Evolutionary conservation across 2,797 vertebrate genomes (phyloP).

Genomic region (Sciurus vulgaris): DNA sequence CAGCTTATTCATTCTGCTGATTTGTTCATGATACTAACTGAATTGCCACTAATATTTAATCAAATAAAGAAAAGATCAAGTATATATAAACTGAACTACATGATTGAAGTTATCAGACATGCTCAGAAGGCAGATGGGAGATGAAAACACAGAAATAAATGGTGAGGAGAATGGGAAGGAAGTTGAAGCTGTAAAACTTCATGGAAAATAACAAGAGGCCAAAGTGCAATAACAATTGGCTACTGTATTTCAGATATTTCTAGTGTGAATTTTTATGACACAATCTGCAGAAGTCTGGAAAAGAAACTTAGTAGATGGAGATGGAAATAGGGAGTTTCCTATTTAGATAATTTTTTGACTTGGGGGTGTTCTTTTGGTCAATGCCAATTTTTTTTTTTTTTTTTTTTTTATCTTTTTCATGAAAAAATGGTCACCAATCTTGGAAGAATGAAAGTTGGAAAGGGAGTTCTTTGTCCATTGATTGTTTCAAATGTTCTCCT

Average conservation of each 20-base stretch:
- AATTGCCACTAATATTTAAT: constrained; percentile 54
- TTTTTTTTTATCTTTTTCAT: neutral
- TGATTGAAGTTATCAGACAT: constrained; percentile 34
- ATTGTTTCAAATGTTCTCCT: neutral
- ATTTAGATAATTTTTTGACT: neutral
- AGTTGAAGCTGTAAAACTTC: neutral
- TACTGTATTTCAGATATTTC: neutral
- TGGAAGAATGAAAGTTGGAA: neutral
- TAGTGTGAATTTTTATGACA: neutral
- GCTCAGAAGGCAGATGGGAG: neutral
- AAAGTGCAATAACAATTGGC: neutral
- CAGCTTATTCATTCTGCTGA: neutral
- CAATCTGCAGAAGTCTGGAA: neutral
- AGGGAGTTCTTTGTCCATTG: neutral
- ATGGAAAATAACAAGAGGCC: neutral
- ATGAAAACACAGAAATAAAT: neutral
- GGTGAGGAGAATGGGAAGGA: neutral
- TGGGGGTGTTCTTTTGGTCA: neutral
- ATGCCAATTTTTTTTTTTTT: neutral
- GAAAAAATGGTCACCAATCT: neutral
- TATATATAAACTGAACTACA: constrained; percentile 22
- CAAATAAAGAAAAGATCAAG: constrained; percentile 63
- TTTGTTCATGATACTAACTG: constrained; percentile 8
- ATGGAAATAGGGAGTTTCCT: neutral
- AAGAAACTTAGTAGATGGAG: neutral